A percentile compares a stretch with the other conserved stretches of the same genome.
These are phyloP conservation scores for Opisthograptis luteolata DNA, from an alignment of 2,888 invertebrate genomes.

Conservation along the genomic window DNA sequence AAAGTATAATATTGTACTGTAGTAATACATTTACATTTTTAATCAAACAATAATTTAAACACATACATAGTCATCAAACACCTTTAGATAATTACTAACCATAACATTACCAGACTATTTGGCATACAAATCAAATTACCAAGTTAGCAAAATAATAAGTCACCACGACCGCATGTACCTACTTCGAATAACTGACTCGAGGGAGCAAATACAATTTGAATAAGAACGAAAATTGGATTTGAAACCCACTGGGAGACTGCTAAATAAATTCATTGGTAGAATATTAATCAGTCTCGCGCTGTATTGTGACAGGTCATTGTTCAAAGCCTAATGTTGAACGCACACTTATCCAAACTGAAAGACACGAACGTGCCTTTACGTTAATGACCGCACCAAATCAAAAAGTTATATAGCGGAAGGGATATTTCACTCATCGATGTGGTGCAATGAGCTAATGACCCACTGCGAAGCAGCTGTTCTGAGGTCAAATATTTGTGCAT, in stretches of 20 bases:
- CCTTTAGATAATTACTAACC: background rate
- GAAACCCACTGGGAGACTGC: constrained; percentile 49
- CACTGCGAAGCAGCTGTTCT: too few relatives aligned
- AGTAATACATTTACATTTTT: background rate
- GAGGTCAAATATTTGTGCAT: too few relatives aligned
- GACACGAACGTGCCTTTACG: too few relatives aligned
- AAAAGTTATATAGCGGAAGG: too few relatives aligned
- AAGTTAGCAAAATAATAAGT: constrained; percentile 13
- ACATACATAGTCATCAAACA: too few relatives aligned
- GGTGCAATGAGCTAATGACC: too few relatives aligned
- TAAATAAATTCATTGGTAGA: constrained; percentile 47
- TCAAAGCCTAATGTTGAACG: constrained; percentile 1
- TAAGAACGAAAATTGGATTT: constrained; percentile 72
- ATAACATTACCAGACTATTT: too few relatives aligned
- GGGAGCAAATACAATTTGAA: constrained; percentile 56
- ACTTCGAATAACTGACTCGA: constrained; percentile 10
- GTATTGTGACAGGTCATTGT: constrained; percentile 12
- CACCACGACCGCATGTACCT: constrained; percentile 9
- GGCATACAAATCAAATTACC: too few relatives aligned
- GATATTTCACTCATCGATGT: too few relatives aligned
- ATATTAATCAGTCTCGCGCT: constrained; percentile 33
- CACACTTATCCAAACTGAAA: too few relatives aligned
- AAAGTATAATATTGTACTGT: background rate
- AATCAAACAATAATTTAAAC: too few relatives aligned
- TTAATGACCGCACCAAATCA: too few relatives aligned